Conservation (phyloP, 2,113 vertebrate species). For the Lichenostomus cassidix region DNA sequence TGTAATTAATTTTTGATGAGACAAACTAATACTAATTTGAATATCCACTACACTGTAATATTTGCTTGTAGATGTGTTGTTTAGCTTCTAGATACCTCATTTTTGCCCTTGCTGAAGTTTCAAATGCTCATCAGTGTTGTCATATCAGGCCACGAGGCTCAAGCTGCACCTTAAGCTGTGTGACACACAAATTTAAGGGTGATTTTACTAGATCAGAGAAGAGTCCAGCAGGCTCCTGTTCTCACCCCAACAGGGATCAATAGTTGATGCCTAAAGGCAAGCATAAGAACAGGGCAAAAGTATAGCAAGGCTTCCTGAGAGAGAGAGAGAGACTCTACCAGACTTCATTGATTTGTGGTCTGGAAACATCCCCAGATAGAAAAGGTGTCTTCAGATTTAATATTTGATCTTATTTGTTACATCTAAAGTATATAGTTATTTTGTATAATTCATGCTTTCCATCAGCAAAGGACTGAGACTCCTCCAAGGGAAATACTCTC, state of each 20-base stretch:
- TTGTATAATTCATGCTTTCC: constrained; percentile 34
- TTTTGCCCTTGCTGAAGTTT: not conserved
- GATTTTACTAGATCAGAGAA: not conserved
- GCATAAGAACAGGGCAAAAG: not conserved
- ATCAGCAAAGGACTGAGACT: not conserved
- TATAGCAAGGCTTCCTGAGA: not conserved
- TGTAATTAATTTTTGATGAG: constrained; percentile 26
- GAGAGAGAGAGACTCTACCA: not conserved
- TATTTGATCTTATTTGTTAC: not conserved
- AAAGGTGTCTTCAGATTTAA: not conserved
- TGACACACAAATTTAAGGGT: not conserved
- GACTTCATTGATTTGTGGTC: constrained; percentile 8
- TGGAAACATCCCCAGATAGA: not conserved
- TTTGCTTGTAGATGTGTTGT: not conserved
- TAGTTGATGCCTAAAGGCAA: not conserved
- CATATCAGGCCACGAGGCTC: not conserved
- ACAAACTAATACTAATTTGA: not conserved
- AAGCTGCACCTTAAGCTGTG: not conserved
- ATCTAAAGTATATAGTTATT: not conserved
- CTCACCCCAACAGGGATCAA: not conserved
- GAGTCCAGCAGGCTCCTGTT: not conserved
- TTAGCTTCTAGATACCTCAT: not conserved
- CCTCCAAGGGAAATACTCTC: not conserved
- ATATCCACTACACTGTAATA: not conserved
- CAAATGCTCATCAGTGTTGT: not conserved